Conservation (phyloP, 2,113 vertebrate genomes). For the Actinemys pallida region DNA sequence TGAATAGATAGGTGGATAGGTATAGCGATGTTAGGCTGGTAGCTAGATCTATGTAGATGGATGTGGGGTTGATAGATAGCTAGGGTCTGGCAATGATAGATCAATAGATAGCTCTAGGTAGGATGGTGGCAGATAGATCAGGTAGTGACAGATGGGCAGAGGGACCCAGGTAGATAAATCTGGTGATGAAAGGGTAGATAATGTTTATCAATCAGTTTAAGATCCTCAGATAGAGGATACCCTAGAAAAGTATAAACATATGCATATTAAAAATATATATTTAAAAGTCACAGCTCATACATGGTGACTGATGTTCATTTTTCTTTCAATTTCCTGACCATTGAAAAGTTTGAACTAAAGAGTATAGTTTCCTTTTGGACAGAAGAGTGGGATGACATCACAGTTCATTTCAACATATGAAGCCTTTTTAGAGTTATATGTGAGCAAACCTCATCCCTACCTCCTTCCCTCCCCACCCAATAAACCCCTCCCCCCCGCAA, state of each 20-base stretch:
- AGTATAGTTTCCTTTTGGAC: neutral
- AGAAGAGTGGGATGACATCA: neutral
- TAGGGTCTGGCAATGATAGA: neutral
- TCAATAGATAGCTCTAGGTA: neutral
- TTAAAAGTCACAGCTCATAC: neutral
- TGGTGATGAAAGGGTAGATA: neutral
- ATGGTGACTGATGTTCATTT: fast-evolving
- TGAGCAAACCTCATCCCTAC: neutral
- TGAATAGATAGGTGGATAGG: neutral
- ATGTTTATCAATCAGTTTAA: neutral
- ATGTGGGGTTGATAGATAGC: neutral
- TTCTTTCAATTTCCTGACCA: neutral
- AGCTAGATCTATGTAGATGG: neutral
- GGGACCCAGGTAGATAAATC: neutral
- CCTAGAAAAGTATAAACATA: neutral
- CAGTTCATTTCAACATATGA: neutral
- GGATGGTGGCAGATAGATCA: neutral
- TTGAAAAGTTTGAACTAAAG: neutral
- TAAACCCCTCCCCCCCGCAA: too few species aligned
- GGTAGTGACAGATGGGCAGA: neutral
- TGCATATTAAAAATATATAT: neutral
- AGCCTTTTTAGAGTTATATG: neutral
- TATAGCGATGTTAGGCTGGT: neutral
- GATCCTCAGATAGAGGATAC: neutral
- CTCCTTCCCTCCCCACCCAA: neutral